Conservation (phyloP, 2,888 invertebrate species). For the Oligia latruncula region DNA sequence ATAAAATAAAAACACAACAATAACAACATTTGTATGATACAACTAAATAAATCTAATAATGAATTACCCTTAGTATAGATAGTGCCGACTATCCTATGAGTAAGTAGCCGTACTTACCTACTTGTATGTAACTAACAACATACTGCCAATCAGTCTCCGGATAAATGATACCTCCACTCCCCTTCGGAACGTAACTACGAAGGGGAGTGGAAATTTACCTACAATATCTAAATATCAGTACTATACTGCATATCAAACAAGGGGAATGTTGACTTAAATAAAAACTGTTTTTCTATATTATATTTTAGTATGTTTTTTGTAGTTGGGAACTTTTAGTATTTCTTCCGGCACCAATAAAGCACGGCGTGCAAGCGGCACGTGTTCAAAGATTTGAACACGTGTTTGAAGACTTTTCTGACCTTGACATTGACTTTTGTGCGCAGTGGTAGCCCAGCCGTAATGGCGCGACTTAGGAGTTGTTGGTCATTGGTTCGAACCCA, state of each 20-base stretch:
- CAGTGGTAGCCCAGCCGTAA: neutral
- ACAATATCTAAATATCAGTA: too few relatives aligned
- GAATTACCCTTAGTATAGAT: too few relatives aligned
- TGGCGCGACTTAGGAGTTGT: neutral
- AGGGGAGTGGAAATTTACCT: neutral
- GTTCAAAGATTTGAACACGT: neutral
- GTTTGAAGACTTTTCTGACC: neutral
- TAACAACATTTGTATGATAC: too few relatives aligned
- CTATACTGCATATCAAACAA: neutral
- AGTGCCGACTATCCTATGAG: too few relatives aligned
- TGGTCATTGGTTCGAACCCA: too few relatives aligned
- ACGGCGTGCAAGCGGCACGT: neutral
- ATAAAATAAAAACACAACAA: too few relatives aligned
- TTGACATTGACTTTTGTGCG: neutral
- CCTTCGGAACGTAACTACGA: neutral
- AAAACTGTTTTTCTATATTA: neutral
- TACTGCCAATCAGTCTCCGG: constrained; percentile 10
- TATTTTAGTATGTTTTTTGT: neutral
- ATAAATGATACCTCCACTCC: neutral
- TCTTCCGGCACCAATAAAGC: neutral
- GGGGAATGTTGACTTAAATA: neutral
- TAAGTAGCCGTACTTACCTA: neutral
- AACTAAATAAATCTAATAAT: too few relatives aligned
- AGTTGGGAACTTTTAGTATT: neutral
- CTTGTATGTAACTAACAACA: neutral